Conservation (phyloP, 2,797 vertebrate species). For the Cyprinella venusta region DNA sequence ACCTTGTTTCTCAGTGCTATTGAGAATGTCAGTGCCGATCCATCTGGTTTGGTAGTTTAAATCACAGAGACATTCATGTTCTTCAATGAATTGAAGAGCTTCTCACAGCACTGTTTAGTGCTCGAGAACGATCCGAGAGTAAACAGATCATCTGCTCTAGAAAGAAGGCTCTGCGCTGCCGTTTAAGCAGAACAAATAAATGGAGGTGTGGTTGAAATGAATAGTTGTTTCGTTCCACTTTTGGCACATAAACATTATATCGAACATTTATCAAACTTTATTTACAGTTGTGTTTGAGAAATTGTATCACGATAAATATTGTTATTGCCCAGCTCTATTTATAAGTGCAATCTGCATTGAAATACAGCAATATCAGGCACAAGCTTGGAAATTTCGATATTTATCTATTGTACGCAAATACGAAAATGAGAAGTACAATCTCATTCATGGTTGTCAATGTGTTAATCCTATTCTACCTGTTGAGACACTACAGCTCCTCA, state of each 20-base stretch:
- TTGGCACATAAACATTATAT: not conserved
- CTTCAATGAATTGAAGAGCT: not conserved
- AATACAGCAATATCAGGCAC: not conserved
- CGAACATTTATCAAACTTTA: not conserved
- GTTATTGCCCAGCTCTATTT: not conserved
- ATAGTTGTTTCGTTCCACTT: not conserved
- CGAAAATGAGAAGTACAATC: slow-evolving; percentile 6
- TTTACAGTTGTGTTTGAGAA: not conserved
- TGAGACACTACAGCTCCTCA: slow-evolving; percentile 65
- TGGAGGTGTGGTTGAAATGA: too few species aligned
- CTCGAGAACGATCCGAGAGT: not conserved
- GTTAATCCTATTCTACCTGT: slow-evolving; percentile 46
- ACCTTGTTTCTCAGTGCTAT: not conserved
- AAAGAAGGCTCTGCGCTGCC: not conserved
- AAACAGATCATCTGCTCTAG: not conserved
- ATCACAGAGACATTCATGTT: not conserved
- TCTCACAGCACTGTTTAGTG: not conserved
- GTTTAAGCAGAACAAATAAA: not conserved
- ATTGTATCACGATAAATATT: not conserved
- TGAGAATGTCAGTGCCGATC: not conserved
- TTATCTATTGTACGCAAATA: slow-evolving; percentile 1
- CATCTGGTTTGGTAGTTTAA: not conserved
- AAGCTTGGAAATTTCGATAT: not conserved
- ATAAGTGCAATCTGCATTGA: not conserved
- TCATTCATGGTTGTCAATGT: slow-evolving; percentile 6